These are phyloP conservation scores for Oxygymnocypris stewartii DNA, from an alignment of 2,113 vertebrate genomes.

Conservation along the genomic window DNA sequence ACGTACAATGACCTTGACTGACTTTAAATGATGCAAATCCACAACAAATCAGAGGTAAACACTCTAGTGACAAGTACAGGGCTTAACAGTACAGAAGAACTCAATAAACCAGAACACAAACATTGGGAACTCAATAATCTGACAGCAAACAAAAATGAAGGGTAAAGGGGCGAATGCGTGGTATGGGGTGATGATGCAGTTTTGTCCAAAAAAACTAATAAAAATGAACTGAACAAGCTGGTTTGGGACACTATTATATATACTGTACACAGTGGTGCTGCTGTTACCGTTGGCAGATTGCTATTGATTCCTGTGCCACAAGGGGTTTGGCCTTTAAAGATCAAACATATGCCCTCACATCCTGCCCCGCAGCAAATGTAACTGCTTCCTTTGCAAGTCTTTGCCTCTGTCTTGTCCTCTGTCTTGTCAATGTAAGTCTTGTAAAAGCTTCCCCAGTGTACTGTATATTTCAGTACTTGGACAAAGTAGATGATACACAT, in stretches of 20 bases:
- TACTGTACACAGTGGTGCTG: conserved; percentile 1
- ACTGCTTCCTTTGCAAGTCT: not conserved
- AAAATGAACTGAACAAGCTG: not conserved
- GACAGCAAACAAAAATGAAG: conserved; percentile 3
- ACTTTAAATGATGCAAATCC: not conserved
- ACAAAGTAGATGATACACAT: not conserved
- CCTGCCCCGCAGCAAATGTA: not conserved
- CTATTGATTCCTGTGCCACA: conserved; percentile 38
- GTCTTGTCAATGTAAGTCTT: not conserved
- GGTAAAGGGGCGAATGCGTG: not conserved
- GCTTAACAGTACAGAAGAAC: not conserved
- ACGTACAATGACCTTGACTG: no score
- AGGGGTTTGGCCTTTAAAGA: conserved; percentile 41
- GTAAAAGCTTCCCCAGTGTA: not conserved
- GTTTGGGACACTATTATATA: not conserved
- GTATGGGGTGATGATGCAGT: not conserved
- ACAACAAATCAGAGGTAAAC: not conserved
- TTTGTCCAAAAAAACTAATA: not conserved
- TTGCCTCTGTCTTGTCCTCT: conserved; percentile 13
- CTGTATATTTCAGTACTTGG: not conserved
- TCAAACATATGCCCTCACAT: conserved; percentile 24
- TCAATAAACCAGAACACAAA: conserved; percentile 19
- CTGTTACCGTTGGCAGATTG: conserved; percentile 4
- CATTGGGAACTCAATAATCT: conserved; percentile 12
- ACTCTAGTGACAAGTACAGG: not conserved